These are phyloP conservation scores for Oryzias curvinotus DNA, from an alignment of 2,113 vertebrate genomes.

Conservation along the genomic window DNA sequence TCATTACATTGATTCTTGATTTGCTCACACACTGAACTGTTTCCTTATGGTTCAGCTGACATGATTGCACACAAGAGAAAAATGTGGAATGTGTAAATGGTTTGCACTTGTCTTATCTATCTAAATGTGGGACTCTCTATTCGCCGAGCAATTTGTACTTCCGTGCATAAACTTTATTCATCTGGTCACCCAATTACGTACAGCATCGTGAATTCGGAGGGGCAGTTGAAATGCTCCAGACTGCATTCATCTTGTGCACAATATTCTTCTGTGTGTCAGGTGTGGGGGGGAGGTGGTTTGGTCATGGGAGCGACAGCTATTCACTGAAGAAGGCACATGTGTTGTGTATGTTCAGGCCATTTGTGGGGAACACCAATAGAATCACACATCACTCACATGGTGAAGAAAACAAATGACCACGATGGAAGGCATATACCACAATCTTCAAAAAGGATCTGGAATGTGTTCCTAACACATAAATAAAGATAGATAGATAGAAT, in stretches of 20 bases:
- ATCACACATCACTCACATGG: conserved; percentile 41
- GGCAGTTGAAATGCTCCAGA: conserved; percentile 2
- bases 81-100: conserved; percentile 65
- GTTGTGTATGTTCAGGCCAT: conserved; percentile 64
- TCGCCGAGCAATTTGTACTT: conserved; percentile 42
- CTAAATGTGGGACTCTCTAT: conserved; percentile 31
- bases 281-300: conserved; percentile 43
- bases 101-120: conserved; percentile 51
- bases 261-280: conserved; percentile 37
- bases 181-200: conserved; percentile 20
- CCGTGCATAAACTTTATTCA: conserved; percentile 22
- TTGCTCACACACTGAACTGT: conserved; percentile 72
- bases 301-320: conserved; percentile 73
- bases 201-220: conserved; percentile 16
- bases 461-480: conserved; percentile 1
- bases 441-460: conserved; percentile 37
- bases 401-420: conserved; percentile 42
- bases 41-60: conserved; percentile 69
- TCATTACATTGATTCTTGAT: conserved; percentile 79
- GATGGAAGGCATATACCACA: conserved; percentile 12
- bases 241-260: background rate
- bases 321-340: conserved; percentile 59
- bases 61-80: conserved; percentile 67
- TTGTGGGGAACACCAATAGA: conserved; percentile 56
- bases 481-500: no score